These are phyloP conservation scores for Vulpes lagopus DNA, from an alignment of 2,113 vertebrate genomes.

Conservation along the genomic window DNA sequence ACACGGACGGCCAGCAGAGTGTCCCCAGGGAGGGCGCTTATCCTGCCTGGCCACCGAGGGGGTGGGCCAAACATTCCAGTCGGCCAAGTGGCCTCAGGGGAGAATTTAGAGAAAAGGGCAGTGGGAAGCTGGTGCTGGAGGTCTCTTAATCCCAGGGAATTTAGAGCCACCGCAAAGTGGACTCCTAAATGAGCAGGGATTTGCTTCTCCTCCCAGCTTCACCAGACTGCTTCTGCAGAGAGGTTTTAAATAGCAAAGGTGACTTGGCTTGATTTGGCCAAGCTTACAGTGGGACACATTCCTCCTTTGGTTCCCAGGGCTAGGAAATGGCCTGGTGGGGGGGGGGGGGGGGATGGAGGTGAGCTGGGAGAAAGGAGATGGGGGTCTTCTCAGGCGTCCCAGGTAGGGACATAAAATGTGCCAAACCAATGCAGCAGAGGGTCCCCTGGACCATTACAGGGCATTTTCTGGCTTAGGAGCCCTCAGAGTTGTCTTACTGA, in stretches of 20 bases:
- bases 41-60: neutral
- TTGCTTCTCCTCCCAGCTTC: constrained; percentile 47
- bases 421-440: neutral
- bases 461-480: neutral
- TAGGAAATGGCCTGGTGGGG: constrained; percentile 44
- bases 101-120: constrained; percentile 66
- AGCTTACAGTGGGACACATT: constrained; percentile 54
- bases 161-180: constrained; percentile 63
- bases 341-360: neutral
- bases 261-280: constrained; percentile 61
- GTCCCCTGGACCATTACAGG: neutral
- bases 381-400: neutral
- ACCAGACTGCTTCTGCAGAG: constrained; percentile 5
- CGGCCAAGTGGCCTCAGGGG: constrained; percentile 58
- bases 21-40: neutral
- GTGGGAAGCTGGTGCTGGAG: constrained; percentile 45
- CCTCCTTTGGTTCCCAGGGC: constrained; percentile 63
- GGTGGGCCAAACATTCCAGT: constrained; percentile 26
- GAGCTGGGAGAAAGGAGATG: constrained; percentile 16
- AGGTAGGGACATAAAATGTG: neutral
- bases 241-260: constrained; percentile 74
- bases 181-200: constrained; percentile 53
- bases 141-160: constrained; percentile 75
- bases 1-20: neutral
- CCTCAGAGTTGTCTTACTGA: neutral